Evolutionary conservation across 2,797 vertebrate genomes (phyloP), one percentile per base, ranked within the genome.

Genomic region (Propithecus deckenii): DNA sequence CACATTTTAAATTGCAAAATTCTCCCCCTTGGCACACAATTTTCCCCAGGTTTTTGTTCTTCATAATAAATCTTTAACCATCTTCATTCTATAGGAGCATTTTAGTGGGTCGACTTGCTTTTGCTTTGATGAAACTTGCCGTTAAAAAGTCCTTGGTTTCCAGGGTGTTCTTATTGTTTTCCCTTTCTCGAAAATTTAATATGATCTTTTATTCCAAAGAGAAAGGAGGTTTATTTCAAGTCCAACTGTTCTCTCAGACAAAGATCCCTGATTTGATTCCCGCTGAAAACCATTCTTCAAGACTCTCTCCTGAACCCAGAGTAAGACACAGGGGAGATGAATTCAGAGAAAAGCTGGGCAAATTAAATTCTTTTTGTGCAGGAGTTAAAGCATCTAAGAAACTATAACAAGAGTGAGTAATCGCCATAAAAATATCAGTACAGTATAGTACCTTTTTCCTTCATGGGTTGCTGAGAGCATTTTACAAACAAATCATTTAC

Each of bases 1-100:
- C 93, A 91, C 84, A 97, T 90, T 97, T 96, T 94, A 86, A 96
- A 96, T 96, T 94, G 92, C 97, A 96, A 97, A 97, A 96, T 96
- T 95, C 92, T 95, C 95, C 92, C 96, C 94, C 72, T 96, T 96
- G 97, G 97, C 95, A 91, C 59, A 63, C 46, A 75, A 61, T 92
- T 86, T 55, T 2, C 55, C 91, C 85, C 69, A 76, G 65, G 74
- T 87, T 97, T 98, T 95, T 90, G 84, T 83, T 87, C 95, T 89
- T 96, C 57, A 43, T 85, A 89, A 94, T 96, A 86, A 96, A 94
- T 94, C 93, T 83, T 97, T 96, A 94, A 90, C 76, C 30, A 20
- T 89, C 94, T 91, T 96, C 61, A 74, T 83, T 74, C 81, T 80
- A 7, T 11, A 61, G 67, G 61, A 75, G 41, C 59, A 61, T 63